Conservation (phyloP, 2,888 invertebrate species). For the Neocrepidodera transversa region DNA sequence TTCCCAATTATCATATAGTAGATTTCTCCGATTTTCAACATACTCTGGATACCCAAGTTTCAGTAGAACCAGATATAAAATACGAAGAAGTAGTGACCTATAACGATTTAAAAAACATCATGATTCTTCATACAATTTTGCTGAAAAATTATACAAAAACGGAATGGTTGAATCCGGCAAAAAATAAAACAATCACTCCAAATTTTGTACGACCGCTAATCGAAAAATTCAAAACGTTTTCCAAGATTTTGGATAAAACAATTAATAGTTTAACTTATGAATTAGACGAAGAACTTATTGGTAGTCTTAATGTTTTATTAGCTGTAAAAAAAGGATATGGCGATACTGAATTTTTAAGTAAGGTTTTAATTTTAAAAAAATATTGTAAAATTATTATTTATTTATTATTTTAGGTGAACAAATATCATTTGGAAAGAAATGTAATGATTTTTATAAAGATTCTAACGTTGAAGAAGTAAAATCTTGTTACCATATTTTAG, state of each 20-base stretch:
- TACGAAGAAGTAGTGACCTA: conserved; percentile 55
- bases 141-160: conserved; percentile 66
- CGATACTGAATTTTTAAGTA: conserved; percentile 50
- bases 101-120: conserved; percentile 68
- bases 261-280: conserved; percentile 64
- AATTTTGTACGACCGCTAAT: conserved; percentile 65
- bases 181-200: conserved; percentile 45
- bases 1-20: conserved; percentile 71
- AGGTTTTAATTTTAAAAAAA: too few species aligned
- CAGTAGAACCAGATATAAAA: conserved; percentile 38
- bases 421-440: conserved; percentile 45
- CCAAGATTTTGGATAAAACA: conserved; percentile 63
- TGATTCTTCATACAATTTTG: conserved; percentile 68
- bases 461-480: conserved; percentile 80
- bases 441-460: conserved; percentile 82
- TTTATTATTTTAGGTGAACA: conserved; percentile 42
- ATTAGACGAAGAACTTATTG: conserved; percentile 64
- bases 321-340: conserved; percentile 64
- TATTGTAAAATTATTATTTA: background rate
- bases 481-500: conserved; percentile 74
- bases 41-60: conserved; percentile 35
- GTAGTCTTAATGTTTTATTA: conserved; percentile 67
- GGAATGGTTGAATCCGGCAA: conserved; percentile 67
- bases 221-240: conserved; percentile 68
- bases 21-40: conserved; percentile 74